Percentiles rank a stretch among this genome's conserved stretches.
Evolutionary conservation across 2,797 vertebrate species (phyloP).

Genomic region (Monodelphis domestica): DNA sequence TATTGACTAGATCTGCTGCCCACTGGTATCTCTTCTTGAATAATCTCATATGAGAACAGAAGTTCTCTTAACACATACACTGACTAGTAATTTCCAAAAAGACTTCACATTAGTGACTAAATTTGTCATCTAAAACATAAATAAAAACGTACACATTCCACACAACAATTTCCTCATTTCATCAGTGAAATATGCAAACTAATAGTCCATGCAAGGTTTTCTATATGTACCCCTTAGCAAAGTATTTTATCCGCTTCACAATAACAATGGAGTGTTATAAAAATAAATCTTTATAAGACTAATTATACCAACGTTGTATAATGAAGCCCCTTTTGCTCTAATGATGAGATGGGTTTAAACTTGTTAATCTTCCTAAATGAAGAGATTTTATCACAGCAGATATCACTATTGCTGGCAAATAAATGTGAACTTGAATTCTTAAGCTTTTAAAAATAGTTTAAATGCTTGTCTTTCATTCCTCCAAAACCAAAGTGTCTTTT

Average conservation of each 20-base stretch:
- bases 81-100: not conserved
- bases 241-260: conserved; percentile 51
- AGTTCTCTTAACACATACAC: not conserved
- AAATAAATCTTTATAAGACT: conserved; percentile 73
- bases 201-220: conserved; percentile 25
- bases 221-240: conserved; percentile 33
- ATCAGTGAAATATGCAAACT: not conserved
- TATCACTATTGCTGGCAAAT: conserved; percentile 54
- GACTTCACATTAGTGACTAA: not conserved
- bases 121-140: conserved; percentile 29
- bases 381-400: conserved; percentile 72
- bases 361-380: conserved; percentile 76
- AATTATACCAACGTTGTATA: conserved; percentile 62
- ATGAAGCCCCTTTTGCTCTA: conserved; percentile 69
- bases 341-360: conserved; percentile 60
- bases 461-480: conserved; percentile 51
- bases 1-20: not conserved
- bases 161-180: not conserved
- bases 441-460: conserved; percentile 38
- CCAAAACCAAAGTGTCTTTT: not conserved
- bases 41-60: not conserved
- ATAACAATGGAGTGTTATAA: conserved; percentile 67
- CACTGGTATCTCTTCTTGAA: not conserved
- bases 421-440: conserved; percentile 53
- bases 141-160: not conserved